These are phyloP conservation scores for Helogale parvula DNA, from an alignment of 2,113 vertebrate species.

Conservation along the genomic window DNA sequence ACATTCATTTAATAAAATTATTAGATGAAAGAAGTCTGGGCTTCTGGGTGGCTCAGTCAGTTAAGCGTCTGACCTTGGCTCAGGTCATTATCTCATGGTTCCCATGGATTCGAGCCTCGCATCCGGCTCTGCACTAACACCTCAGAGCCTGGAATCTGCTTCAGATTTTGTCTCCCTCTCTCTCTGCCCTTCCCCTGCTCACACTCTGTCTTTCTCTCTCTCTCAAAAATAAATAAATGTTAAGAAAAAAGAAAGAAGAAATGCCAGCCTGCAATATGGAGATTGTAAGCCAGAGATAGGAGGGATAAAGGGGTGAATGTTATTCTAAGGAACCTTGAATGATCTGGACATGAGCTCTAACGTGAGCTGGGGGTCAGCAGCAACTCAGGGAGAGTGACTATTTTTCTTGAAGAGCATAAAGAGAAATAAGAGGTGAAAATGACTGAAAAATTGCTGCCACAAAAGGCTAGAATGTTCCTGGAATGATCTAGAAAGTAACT, in stretches of 20 bases:
- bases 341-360: not conserved
- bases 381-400: accelerated
- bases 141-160: too few relatives aligned
- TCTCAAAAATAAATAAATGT: too few relatives aligned
- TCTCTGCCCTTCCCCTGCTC: too few relatives aligned
- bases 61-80: too few relatives aligned
- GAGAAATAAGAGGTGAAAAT: not conserved
- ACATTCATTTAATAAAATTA: not conserved
- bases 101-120: too few relatives aligned
- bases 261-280: not conserved
- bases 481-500: not conserved
- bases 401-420: not conserved
- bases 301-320: not conserved
- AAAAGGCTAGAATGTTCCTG: not conserved
- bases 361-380: not conserved
- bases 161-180: too few relatives aligned
- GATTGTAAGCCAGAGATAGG: not conserved
- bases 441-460: not conserved
- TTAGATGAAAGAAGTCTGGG: not conserved
- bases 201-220: too few relatives aligned
- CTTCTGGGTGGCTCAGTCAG: too few relatives aligned
- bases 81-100: too few relatives aligned
- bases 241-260: not conserved
- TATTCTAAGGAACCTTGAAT: not conserved
- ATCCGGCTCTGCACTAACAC: too few relatives aligned